A percentile compares a stretch with the other conserved stretches of the same genome.
These are phyloP conservation scores for Tursiops truncatus DNA, from an alignment of 2,113 vertebrate genomes.

Conservation along the genomic window DNA sequence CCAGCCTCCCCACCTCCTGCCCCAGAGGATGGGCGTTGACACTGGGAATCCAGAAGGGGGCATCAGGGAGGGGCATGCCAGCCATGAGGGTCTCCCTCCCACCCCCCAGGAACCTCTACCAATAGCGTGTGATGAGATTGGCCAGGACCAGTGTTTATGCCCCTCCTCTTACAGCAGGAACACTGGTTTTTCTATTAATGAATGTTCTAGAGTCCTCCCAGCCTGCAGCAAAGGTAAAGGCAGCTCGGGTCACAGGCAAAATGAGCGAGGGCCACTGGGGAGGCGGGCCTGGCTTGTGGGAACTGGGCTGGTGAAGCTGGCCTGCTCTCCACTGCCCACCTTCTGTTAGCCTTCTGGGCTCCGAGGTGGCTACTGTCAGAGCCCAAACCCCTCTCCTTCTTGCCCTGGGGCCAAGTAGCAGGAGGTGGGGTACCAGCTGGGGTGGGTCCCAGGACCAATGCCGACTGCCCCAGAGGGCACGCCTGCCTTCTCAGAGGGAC, in stretches of 20 bases:
- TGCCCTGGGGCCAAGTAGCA: not conserved
- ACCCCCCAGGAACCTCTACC: not conserved
- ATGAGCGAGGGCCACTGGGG: not conserved
- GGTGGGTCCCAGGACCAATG: not conserved
- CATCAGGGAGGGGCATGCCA: rapidly evolving
- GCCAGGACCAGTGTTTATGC: not conserved
- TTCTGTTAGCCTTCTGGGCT: not conserved
- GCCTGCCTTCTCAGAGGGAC: slow-evolving; percentile 55
- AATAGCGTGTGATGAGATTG: not conserved
- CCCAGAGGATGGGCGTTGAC: not conserved
- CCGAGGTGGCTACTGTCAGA: rapidly evolving
- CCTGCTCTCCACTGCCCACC: not conserved
- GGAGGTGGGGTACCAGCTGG: not conserved
- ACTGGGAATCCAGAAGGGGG: not conserved
- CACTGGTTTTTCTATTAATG: not conserved
- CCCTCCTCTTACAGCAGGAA: no score
- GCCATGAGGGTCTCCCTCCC: not conserved
- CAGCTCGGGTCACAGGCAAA: not conserved
- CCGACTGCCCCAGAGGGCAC: slow-evolving; percentile 18
- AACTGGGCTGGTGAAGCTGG: not conserved
- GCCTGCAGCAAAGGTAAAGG: not conserved
- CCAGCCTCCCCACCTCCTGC: rapidly evolving
- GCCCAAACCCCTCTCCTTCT: not conserved
- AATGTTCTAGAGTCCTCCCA: not conserved
- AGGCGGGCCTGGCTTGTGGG: not conserved